These are phyloP conservation scores for Phoxinus dragarum DNA, from an alignment of 2,797 vertebrate species.

Conservation along the genomic window DNA sequence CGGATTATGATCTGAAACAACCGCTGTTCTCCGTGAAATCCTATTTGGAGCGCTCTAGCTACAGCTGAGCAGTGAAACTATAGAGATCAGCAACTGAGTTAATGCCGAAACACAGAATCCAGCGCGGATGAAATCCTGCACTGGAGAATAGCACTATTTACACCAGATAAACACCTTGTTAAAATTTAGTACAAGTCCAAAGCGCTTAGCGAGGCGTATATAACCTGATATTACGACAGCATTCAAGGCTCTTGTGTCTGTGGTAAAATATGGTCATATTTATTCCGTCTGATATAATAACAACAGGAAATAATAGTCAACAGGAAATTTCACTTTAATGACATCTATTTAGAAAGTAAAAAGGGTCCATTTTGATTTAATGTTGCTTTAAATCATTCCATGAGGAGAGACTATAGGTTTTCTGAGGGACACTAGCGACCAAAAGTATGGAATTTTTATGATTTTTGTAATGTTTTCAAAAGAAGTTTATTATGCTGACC, in stretches of 20 bases:
- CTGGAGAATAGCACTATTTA: not conserved
- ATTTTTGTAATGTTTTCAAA: not conserved
- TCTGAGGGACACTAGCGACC: not conserved
- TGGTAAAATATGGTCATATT: slow-evolving; percentile 1
- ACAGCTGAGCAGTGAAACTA: not conserved
- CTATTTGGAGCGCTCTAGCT: not conserved
- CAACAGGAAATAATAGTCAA: not conserved
- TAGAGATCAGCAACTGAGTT: not conserved
- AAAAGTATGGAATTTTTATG: not conserved
- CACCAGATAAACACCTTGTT: not conserved
- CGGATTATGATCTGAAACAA: slow-evolving; percentile 21
- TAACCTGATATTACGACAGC: slow-evolving; percentile 22
- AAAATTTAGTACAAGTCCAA: not conserved
- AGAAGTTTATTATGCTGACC: not conserved
- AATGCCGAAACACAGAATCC: slow-evolving; percentile 17
- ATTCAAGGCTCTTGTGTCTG: slow-evolving; percentile 6
- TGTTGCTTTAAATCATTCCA: not conserved
- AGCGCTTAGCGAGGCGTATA: not conserved
- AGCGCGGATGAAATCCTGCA: not conserved
- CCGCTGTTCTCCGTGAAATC: slow-evolving; percentile 7
- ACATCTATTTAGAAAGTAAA: not conserved
- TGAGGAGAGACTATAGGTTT: not conserved
- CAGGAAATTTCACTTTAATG: not conserved
- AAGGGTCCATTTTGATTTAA: not conserved
- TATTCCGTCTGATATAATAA: not conserved